A percentile compares a stretch with the other conserved stretches of the same genome.
These are phyloP conservation scores for Brassicogethes aeneus DNA, from an alignment of 2,888 invertebrate genomes.

Conservation along the genomic window DNA sequence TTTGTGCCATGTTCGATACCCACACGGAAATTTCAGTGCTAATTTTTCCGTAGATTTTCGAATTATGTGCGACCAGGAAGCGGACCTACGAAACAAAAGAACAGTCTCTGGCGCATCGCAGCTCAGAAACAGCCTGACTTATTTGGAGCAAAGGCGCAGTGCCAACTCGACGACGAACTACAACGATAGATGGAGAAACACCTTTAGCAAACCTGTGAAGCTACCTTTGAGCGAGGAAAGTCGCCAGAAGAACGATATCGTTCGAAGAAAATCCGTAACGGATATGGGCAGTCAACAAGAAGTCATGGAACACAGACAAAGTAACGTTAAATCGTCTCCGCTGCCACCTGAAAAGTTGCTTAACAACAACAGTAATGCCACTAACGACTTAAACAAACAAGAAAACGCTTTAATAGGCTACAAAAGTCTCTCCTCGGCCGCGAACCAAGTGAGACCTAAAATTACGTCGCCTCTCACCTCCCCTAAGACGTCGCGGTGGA, in stretches of 20 bases:
- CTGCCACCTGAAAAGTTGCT: conserved; percentile 31
- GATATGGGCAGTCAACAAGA: conserved; percentile 17
- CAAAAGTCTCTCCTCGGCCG: conserved; percentile 45
- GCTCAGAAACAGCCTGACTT: too few relatives aligned
- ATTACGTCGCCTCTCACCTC: conserved; percentile 13
- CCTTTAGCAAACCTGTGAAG: conserved; percentile 28
- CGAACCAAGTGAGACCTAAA: conserved; percentile 36
- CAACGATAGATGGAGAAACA: conserved; percentile 36
- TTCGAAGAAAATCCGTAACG: conserved; percentile 9
- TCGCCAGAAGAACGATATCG: conserved; percentile 21
- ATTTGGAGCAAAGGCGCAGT: too few relatives aligned
- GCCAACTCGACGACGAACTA: too few relatives aligned
- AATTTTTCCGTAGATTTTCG: too few relatives aligned
- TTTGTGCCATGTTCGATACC: too few relatives aligned
- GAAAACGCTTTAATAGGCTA: conserved; percentile 45
- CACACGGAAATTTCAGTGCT: too few relatives aligned
- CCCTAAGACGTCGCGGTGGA: conserved; percentile 22
- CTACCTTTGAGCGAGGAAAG: conserved; percentile 24
- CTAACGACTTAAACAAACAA: conserved; percentile 36
- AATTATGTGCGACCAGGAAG: too few relatives aligned
- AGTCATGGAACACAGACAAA: conserved; percentile 1
- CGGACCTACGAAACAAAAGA: conserved; percentile 32
- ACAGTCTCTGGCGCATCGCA: conserved; percentile 33
- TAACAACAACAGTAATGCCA: conserved; percentile 31
- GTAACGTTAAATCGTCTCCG: conserved; percentile 10